phyloP scores from a whole-genome alignment of 2,113 vertebrate genomes.

The Progne subis region DNA sequence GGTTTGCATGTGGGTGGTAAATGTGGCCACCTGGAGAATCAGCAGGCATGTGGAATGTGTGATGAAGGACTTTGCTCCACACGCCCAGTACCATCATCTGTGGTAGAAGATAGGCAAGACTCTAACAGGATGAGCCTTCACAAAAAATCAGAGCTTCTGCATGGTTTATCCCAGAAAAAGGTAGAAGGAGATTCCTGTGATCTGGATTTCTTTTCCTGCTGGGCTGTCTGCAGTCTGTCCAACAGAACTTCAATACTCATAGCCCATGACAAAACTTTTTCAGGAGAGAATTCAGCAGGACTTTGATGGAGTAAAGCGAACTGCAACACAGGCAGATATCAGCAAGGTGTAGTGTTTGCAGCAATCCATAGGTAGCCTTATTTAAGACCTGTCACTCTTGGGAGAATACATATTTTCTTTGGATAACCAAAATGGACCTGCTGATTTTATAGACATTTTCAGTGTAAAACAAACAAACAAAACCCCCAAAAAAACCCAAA shows the following conservation, averaged over 20 bases:
- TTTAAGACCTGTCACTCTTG: background rate
- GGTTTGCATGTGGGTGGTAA: background rate
- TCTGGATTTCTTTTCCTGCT: background rate
- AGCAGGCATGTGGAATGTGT: background rate
- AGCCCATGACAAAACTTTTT: fast-evolving
- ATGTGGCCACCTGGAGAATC: background rate
- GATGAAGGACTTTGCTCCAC: background rate
- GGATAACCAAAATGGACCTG: background rate
- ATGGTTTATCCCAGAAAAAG: background rate
- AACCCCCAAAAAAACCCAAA: no score
- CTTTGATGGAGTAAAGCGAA: background rate
- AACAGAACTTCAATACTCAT: background rate
- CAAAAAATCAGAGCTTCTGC: background rate
- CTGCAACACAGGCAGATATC: background rate
- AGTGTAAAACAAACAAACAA: background rate
- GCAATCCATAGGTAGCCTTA: background rate
- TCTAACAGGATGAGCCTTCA: background rate
- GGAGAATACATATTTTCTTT: background rate
- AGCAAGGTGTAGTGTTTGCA: background rate
- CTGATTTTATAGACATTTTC: background rate
- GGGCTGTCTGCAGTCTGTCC: background rate
- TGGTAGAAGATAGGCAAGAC: background rate
- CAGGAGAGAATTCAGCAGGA: background rate
- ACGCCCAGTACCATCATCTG: background rate
- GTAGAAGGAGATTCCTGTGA: background rate